phyloP scores from a whole-genome alignment of 2,797 vertebrate genomes.

The Rhynchonycteris naso region DNA sequence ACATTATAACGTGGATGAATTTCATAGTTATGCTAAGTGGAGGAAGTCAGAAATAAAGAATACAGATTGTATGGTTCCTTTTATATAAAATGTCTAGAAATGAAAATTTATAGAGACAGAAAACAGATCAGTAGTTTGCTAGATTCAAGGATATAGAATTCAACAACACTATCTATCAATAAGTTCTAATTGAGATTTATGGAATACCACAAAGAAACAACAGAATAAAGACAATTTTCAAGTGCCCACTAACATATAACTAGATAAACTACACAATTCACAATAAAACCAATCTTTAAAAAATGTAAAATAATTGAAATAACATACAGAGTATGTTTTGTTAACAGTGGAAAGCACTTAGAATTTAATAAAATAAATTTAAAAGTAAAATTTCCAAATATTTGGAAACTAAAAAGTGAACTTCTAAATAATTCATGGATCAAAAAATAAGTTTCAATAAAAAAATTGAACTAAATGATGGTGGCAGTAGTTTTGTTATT shows the following conservation, averaged over 20 bases:
- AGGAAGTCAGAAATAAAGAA: too few species aligned
- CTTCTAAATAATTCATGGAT: background rate
- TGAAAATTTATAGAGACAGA: too few species aligned
- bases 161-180: background rate
- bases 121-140: too few species aligned
- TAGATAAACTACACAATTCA: fast-evolving
- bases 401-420: background rate
- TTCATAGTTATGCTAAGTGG: too few species aligned
- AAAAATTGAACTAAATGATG: background rate
- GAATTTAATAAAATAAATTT: background rate
- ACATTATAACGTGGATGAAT: too few species aligned
- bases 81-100: too few species aligned
- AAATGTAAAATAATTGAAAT: background rate
- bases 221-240: background rate
- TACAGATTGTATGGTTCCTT: too few species aligned
- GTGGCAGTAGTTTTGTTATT: background rate
- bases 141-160: background rate
- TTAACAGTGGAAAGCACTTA: background rate
- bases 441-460: background rate
- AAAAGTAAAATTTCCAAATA: background rate
- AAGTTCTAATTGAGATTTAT: background rate
- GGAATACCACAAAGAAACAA: background rate
- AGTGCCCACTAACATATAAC: background rate
- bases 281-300: background rate
- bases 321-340: background rate